Conservation (phyloP, 2,888 invertebrate genomes). For the Neoscelio sp. region DNA sequence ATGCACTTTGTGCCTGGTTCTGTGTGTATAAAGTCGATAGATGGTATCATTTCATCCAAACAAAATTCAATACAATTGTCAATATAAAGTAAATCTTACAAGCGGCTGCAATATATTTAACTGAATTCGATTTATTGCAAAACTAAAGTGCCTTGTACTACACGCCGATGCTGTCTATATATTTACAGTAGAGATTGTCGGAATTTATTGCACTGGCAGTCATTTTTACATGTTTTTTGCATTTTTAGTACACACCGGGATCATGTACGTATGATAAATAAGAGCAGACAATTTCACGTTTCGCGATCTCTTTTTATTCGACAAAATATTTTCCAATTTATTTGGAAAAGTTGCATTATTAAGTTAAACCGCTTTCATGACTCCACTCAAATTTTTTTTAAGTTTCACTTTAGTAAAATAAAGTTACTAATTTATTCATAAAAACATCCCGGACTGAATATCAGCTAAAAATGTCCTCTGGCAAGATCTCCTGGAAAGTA, state of each 20-base stretch:
- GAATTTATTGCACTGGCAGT: slow-evolving; percentile 22
- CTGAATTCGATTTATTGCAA: slow-evolving; percentile 36
- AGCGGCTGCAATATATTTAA: slow-evolving; percentile 19
- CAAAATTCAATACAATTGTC: slow-evolving; percentile 15
- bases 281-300: too few species aligned
- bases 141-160: slow-evolving; percentile 18
- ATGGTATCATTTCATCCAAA: slow-evolving; percentile 5
- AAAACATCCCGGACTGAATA: too few species aligned
- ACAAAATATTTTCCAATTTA: neutral
- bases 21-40: neutral
- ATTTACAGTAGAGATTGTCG: slow-evolving; percentile 18
- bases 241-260: slow-evolving; percentile 12
- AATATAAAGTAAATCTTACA: slow-evolving; percentile 12
- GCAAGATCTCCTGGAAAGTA: too few species aligned
- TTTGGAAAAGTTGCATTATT: neutral
- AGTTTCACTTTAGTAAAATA: too few species aligned
- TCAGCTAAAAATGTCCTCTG: too few species aligned
- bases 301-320: too few species aligned
- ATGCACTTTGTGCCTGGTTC: neutral
- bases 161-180: neutral
- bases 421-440: too few species aligned
- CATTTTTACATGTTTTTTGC: slow-evolving; percentile 17
- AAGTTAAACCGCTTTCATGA: neutral
- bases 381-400: too few species aligned
- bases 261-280: slow-evolving; percentile 15